A percentile compares a stretch with the other conserved stretches of the same genome.
These are phyloP conservation scores for Muraenolepis orangiensis DNA, from an alignment of 2,797 vertebrate genomes.

Conservation along the genomic window DNA sequence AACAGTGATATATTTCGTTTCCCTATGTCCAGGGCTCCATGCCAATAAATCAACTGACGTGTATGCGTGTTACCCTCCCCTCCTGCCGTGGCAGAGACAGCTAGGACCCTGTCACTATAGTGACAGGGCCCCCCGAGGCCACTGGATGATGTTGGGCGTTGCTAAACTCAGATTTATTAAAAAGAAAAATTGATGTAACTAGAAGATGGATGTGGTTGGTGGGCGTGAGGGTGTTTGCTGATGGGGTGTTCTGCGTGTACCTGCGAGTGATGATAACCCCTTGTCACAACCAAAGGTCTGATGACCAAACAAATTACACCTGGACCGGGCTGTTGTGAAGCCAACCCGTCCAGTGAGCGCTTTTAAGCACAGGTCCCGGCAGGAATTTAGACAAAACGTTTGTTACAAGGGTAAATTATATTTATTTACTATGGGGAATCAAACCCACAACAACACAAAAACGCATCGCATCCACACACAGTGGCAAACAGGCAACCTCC, in stretches of 20 bases:
- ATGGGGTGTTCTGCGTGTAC: constrained; percentile 24
- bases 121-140: constrained; percentile 60
- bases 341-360: too few relatives aligned
- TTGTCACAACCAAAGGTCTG: too few relatives aligned
- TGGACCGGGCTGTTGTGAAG: too few relatives aligned
- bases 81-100: constrained; percentile 42
- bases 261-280: not conserved
- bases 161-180: constrained; percentile 61
- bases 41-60: constrained; percentile 62
- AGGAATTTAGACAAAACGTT: too few relatives aligned
- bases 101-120: constrained; percentile 58
- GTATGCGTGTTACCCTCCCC: constrained; percentile 59
- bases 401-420: too few relatives aligned
- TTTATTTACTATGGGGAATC: too few relatives aligned
- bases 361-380: too few relatives aligned
- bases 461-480: too few relatives aligned
- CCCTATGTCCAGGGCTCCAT: constrained; percentile 63
- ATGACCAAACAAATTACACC: too few relatives aligned
- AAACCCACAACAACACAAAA: too few relatives aligned
- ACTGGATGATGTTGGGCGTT: constrained; percentile 54
- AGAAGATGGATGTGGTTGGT: constrained; percentile 15
- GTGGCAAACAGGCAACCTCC: too few relatives aligned
- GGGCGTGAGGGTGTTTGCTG: constrained; percentile 47
- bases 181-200: constrained; percentile 57
- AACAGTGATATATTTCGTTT: constrained; percentile 65